phyloP scores from a whole-genome alignment of 2,888 invertebrate species.

The Pachliopta kotzebuea region DNA sequence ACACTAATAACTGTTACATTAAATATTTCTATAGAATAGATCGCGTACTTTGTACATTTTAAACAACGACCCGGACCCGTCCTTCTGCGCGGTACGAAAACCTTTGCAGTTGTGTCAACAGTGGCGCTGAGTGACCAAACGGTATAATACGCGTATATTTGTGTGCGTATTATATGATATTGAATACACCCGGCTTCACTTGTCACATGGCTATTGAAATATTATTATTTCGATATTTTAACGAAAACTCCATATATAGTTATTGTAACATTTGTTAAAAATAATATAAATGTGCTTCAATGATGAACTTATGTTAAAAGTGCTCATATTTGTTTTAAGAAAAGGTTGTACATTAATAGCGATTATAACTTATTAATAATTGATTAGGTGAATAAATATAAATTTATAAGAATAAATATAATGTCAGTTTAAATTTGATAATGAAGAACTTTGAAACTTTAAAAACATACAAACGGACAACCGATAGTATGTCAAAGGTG shows the following conservation, averaged over 20 bases:
- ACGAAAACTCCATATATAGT: neutral
- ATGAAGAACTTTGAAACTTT: no score
- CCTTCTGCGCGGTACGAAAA: conserved; percentile 17
- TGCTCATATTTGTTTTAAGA: neutral
- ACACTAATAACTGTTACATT: neutral
- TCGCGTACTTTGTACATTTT: conserved; percentile 10
- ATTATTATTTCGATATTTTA: neutral
- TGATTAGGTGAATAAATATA: no score
- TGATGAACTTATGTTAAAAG: neutral
- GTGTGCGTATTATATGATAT: conserved; percentile 13
- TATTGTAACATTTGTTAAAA: neutral
- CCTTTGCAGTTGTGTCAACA: conserved; percentile 29
- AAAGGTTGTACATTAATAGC: neutral
- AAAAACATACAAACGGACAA: no score
- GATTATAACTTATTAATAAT: no score
- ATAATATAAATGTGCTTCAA: neutral
- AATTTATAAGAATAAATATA: no score
- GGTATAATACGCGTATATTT: neutral
- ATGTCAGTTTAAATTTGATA: no score
- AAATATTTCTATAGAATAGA: conserved; percentile 2
- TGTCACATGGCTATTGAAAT: neutral
- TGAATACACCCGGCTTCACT: neutral
- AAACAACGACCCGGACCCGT: conserved; percentile 11
- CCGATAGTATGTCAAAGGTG: no score
- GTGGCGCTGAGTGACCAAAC: conserved; percentile 1